A percentile compares a stretch with the other conserved stretches of the same genome.
phyloP scores from a whole-genome alignment of 2,797 vertebrate genomes.

The Oreortyx pictus region DNA sequence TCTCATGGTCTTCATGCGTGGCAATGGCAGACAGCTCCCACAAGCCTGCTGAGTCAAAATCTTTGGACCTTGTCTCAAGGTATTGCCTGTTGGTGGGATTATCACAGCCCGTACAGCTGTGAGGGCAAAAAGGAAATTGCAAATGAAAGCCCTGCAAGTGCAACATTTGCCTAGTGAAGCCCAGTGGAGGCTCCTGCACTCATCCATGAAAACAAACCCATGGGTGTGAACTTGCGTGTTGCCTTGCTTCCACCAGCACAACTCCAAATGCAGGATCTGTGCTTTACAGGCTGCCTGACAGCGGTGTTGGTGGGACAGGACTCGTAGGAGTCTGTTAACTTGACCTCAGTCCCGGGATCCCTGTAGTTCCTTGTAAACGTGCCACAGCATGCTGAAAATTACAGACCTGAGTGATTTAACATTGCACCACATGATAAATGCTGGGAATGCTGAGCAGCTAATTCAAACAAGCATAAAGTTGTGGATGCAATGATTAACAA shows the following conservation, averaged over 20 bases:
- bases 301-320: not conserved
- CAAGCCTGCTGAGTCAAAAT: accelerated
- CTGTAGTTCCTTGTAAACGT: slow-evolving; percentile 43
- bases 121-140: not conserved
- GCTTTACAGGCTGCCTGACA: not conserved
- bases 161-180: not conserved
- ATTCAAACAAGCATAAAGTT: slow-evolving; percentile 63
- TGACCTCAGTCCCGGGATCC: slow-evolving; percentile 53
- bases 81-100: accelerated
- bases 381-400: slow-evolving; percentile 50
- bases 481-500: slow-evolving; percentile 68
- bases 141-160: not conserved
- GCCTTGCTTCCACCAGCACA: accelerated
- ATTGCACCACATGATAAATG: slow-evolving; percentile 14
- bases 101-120: accelerated
- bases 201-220: not conserved
- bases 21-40: accelerated
- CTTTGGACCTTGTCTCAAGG: not conserved
- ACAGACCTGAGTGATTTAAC: slow-evolving; percentile 58
- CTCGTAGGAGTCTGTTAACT: not conserved
- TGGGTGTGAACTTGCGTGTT: accelerated
- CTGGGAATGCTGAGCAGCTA: slow-evolving; percentile 51
- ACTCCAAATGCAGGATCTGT: accelerated
- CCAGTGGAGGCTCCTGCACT: not conserved
- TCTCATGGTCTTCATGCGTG: accelerated